Conservation (phyloP, 2,797 vertebrate genomes). For the Kryptolebias ocellatus region DNA sequence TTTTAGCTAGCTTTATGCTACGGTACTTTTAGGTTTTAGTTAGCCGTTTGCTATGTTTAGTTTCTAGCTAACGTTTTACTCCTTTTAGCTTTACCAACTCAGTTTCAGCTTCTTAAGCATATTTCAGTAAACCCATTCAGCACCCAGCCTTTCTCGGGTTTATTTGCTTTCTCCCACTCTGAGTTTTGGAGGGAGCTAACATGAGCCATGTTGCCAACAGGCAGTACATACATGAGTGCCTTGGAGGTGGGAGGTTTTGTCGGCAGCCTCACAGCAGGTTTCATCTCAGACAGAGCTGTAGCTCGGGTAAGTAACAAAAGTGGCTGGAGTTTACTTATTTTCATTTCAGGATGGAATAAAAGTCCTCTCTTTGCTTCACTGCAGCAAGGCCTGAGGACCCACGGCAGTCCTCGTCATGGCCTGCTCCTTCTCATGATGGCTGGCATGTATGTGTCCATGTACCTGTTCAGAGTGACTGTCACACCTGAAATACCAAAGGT, state of each 20-base stretch:
- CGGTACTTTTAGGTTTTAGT: no score
- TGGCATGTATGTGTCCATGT: constrained; percentile 93
- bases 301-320: constrained; percentile 84
- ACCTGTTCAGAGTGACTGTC: constrained; percentile 93
- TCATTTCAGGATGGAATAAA: neutral
- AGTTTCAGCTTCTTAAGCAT: no score
- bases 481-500: constrained; percentile 88
- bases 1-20: no score
- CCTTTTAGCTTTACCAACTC: no score
- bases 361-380: constrained; percentile 15
- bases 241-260: constrained; percentile 93
- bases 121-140: no score
- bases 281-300: constrained; percentile 93
- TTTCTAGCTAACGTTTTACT: no score
- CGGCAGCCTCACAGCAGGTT: constrained; percentile 92
- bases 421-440: constrained; percentile 96
- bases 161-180: neutral
- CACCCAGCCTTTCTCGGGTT: no score
- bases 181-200: constrained; percentile 20
- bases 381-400: constrained; percentile 84
- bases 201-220: constrained; percentile 67
- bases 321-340: neutral
- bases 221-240: constrained; percentile 97
- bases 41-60: no score
- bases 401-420: constrained; percentile 91